Conservation (phyloP, 2,113 vertebrate species). For the Brachirus orientalis region DNA sequence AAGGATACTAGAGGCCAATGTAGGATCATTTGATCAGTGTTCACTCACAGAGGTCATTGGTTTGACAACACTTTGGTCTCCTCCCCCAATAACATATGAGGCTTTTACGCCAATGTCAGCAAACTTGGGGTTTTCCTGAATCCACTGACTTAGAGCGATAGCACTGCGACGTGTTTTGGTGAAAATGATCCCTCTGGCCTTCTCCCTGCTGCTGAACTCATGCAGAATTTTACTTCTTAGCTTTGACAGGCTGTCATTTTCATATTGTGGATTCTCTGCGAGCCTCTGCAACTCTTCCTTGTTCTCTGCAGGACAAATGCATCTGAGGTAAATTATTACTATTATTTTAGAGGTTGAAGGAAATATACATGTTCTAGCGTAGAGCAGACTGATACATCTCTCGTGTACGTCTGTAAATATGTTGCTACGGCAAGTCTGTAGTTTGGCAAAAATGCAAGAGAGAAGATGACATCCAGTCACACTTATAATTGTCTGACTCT, state of each 20-base stretch:
- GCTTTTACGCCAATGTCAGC: conserved; percentile 87
- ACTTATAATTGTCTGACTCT: too few species aligned
- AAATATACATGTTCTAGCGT: too few species aligned
- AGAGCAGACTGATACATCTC: too few species aligned
- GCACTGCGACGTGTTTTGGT: conserved; percentile 92
- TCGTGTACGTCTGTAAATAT: too few species aligned
- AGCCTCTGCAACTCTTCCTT: conserved; percentile 81
- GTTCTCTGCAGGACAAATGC: conserved; percentile 78
- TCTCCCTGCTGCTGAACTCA: conserved; percentile 84
- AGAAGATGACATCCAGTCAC: too few species aligned
- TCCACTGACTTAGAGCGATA: conserved; percentile 90
- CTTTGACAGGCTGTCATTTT: conserved; percentile 88
- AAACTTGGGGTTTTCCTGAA: conserved; percentile 91
- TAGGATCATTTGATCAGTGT: too few species aligned
- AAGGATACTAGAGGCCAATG: not conserved
- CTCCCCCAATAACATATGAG: conserved; percentile 89
- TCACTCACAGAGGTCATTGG: conserved; percentile 92
- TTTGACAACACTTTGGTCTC: conserved; percentile 90
- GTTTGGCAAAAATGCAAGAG: too few species aligned
- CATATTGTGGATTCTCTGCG: conserved; percentile 82
- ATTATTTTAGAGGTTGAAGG: not conserved
- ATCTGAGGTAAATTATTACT: not conserved
- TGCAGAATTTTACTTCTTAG: conserved; percentile 85
- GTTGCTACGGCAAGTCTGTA: too few species aligned
- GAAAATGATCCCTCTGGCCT: conserved; percentile 92